Evolutionary conservation across 2,888 invertebrate species (phyloP).

Genomic region (Drosophila affinis): DNA sequence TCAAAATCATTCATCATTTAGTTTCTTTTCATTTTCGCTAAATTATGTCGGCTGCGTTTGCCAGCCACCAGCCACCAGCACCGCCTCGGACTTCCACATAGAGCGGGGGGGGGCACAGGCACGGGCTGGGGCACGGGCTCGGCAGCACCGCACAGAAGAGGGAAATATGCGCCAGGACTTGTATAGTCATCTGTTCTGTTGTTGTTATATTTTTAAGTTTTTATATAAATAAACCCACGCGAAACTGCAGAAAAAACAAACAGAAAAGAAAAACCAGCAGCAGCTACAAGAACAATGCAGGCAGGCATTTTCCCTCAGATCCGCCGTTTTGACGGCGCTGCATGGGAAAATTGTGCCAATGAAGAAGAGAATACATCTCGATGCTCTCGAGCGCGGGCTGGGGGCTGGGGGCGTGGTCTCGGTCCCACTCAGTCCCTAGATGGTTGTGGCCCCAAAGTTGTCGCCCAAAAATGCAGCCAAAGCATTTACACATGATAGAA

Average conservation of each 20-base stretch:
- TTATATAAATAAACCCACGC: conserved; percentile 73
- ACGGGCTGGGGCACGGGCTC: conserved; percentile 3
- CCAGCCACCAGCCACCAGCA: conserved; percentile 20
- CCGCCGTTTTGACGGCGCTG: conserved; percentile 2
- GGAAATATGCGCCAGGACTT: conserved; percentile 67
- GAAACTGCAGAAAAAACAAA: conserved; percentile 1
- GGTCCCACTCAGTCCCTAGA: conserved; percentile 77
- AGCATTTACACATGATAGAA: conserved; percentile 40
- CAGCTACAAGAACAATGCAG: conserved; percentile 20
- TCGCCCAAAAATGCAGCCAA: conserved; percentile 46
- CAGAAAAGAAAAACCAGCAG: neutral
- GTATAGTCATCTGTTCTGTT: conserved; percentile 74
- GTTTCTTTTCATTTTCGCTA: conserved; percentile 69
- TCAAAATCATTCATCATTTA: conserved; percentile 35
- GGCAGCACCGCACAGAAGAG: conserved; percentile 20
- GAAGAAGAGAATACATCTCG: conserved; percentile 62
- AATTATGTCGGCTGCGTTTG: conserved; percentile 64
- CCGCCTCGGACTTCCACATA: conserved; percentile 47
- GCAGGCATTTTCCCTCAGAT: conserved; percentile 25
- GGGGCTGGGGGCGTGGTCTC: conserved; percentile 37
- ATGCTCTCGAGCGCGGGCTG: conserved; percentile 35
- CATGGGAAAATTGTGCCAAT: conserved; percentile 63
- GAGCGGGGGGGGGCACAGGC: conserved; percentile 6
- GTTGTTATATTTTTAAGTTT: conserved; percentile 74
- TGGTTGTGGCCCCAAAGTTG: conserved; percentile 70